These are phyloP conservation scores for Tribolium castaneum DNA, from an alignment of 1,140 invertebrate species.

Conservation along the genomic window DNA sequence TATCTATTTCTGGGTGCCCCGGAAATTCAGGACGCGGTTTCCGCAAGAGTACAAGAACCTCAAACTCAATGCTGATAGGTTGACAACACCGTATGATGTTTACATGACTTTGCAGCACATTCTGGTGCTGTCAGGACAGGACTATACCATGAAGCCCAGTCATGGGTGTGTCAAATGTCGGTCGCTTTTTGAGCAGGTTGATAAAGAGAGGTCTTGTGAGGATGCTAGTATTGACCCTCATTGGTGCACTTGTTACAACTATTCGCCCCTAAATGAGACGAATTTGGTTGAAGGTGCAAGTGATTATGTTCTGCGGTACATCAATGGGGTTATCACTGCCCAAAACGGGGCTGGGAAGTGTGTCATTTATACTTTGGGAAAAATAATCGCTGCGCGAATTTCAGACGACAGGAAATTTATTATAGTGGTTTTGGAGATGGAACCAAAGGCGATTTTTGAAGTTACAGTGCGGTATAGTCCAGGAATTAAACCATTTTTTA, in stretches of 20 bases:
- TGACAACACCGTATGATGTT: constrained; percentile 80
- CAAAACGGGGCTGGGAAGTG: constrained; percentile 64
- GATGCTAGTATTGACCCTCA: constrained; percentile 77
- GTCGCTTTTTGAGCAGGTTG: constrained; percentile 74
- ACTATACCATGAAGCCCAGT: constrained; percentile 61
- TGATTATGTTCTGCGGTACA: constrained; percentile 63
- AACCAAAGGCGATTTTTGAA: constrained; percentile 56
- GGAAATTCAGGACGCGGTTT: constrained; percentile 71
- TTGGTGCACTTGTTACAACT: constrained; percentile 81
- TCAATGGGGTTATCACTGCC: constrained; percentile 60
- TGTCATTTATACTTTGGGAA: constrained; percentile 47
- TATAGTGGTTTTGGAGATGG: constrained; percentile 52
- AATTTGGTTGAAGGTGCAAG: constrained; percentile 58
- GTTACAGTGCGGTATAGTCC: constrained; percentile 48
- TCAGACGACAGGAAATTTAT: constrained; percentile 37
- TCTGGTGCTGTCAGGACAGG: constrained; percentile 62
- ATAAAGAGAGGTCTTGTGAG: constrained; percentile 75
- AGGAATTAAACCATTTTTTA: constrained; percentile 43
- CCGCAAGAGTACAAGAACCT: constrained; percentile 70
- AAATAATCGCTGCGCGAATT: constrained; percentile 41
- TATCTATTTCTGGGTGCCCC: constrained; percentile 77
- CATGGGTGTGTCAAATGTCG: constrained; percentile 73
- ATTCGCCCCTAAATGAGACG: constrained; percentile 62
- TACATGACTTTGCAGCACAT: constrained; percentile 70
- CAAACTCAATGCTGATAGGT: constrained; percentile 70